Conservation (phyloP, 2,888 invertebrate genomes). For the Creontiades dilutus region DNA sequence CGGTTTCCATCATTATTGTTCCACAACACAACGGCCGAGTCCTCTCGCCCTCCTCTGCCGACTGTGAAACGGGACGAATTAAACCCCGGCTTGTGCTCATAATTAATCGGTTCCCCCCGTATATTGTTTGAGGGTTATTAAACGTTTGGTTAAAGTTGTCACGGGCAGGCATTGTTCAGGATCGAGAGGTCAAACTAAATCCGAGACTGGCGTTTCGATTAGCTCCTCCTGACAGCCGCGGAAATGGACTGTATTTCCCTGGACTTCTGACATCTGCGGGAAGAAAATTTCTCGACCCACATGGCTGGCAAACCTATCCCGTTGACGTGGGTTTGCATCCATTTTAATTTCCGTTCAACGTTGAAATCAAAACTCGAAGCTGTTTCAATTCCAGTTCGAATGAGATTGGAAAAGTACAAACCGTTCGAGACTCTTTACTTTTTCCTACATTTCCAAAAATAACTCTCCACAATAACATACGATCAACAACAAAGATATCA, state of each 20-base stretch:
- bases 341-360: not conserved
- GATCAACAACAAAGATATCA: too few relatives aligned
- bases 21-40: slow-evolving; percentile 6
- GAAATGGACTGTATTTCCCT: not conserved
- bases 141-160: slow-evolving; percentile 17
- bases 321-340: not conserved
- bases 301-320: not conserved
- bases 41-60: not conserved
- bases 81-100: not conserved
- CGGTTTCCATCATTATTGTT: slow-evolving; percentile 14
- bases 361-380: not conserved
- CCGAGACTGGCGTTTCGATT: not conserved
- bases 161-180: not conserved
- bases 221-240: slow-evolving; percentile 8
- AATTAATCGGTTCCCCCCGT: not conserved
- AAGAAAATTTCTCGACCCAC: not conserved
- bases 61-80: slow-evolving; percentile 14
- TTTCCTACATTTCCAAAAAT: too few relatives aligned
- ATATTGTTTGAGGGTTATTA: slow-evolving; percentile 12
- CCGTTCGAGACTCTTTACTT: too few relatives aligned
- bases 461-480: too few relatives aligned
- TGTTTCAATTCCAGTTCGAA: too few relatives aligned
- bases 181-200: not conserved
- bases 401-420: too few relatives aligned
- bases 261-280: not conserved